phyloP scores from a whole-genome alignment of 2,113 vertebrate species.

The Herpailurus yagouaroundi region DNA sequence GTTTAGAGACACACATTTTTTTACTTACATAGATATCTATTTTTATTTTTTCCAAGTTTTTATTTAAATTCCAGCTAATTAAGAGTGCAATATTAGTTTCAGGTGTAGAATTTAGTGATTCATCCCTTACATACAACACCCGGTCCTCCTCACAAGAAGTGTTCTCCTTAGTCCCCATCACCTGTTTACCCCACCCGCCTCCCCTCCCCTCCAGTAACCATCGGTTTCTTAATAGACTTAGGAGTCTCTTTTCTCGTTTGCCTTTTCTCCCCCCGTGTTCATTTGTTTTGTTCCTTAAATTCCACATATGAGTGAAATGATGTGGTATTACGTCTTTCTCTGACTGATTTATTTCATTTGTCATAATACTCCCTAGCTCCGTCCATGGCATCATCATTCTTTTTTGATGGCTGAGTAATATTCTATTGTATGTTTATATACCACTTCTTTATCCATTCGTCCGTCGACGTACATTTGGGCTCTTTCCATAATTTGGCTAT shows the following conservation, averaged over 20 bases:
- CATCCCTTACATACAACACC: neutral
- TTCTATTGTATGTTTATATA: neutral
- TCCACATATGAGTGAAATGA: neutral
- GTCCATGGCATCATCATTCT: neutral
- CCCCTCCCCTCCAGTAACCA: no score
- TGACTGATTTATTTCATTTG: neutral
- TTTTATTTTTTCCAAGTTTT: neutral
- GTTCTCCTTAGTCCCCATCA: neutral
- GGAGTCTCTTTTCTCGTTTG: neutral
- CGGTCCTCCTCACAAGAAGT: neutral
- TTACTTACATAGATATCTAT: neutral
- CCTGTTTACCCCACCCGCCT: neutral
- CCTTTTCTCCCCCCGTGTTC: neutral
- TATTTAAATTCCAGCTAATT: neutral
- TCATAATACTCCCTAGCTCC: no score
- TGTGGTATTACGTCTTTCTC: neutral
- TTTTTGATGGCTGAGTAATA: neutral
- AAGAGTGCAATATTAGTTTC: neutral
- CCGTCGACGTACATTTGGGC: neutral
- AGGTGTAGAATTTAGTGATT: neutral
- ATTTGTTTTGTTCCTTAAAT: neutral
- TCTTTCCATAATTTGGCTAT: neutral
- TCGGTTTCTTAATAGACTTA: no score
- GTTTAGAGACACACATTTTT: neutral
- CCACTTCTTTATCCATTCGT: neutral